These are phyloP conservation scores for Paradoxurus hermaphroditus DNA, from an alignment of 2,113 vertebrate species.

Conservation along the genomic window DNA sequence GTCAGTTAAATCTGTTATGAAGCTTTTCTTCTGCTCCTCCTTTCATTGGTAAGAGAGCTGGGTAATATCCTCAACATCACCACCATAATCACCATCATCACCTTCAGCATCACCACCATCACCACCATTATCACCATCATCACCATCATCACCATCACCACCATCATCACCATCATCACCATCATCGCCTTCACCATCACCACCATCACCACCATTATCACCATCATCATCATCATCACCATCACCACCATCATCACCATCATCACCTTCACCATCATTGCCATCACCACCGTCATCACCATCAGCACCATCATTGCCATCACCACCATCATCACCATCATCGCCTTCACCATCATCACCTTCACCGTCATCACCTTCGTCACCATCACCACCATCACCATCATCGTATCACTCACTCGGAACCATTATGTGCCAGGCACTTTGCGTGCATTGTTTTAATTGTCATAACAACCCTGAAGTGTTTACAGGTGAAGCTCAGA, in stretches of 20 bases:
- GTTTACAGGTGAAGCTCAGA: not conserved
- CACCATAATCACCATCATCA: not conserved
- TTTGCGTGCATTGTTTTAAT: not conserved
- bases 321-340: not conserved
- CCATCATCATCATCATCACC: too few relatives aligned
- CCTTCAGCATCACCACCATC: not conserved
- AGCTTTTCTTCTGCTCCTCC: not conserved
- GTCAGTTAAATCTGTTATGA: not conserved
- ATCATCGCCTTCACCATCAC: too few relatives aligned
- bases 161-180: rapidly evolving
- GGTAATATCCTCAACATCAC: not conserved
- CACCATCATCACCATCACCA: not conserved
- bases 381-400: not conserved
- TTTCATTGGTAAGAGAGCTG: not conserved
- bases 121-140: rapidly evolving
- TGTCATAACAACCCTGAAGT: not conserved
- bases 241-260: too few relatives aligned
- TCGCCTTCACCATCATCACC: not conserved
- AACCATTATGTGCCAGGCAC: not conserved
- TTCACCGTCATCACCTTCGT: too few relatives aligned
- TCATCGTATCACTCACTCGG: not conserved
- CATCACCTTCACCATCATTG: not conserved
- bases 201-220: too few relatives aligned
- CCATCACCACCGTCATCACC: rapidly evolving
- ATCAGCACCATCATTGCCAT: not conserved